phyloP scores from a whole-genome alignment of 1,140 invertebrate genomes.

The Hylyphantes graminicola region DNA sequence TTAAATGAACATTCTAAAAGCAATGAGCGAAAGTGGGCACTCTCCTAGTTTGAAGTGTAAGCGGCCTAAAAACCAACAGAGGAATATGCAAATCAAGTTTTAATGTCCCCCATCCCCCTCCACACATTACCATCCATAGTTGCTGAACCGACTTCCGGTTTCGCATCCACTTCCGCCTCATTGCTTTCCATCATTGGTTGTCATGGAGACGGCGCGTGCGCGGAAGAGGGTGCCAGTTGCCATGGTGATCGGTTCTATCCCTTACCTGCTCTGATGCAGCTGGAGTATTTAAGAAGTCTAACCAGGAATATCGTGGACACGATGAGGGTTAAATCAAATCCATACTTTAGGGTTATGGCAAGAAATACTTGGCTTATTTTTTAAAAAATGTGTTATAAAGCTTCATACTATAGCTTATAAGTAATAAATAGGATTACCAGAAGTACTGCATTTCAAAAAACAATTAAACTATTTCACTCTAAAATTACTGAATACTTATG shows the following conservation, averaged over 20 bases:
- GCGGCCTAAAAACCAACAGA: neutral
- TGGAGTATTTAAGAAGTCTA: too few species aligned
- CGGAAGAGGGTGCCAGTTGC: conserved; percentile 2
- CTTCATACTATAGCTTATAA: too few species aligned
- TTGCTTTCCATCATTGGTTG: conserved; percentile 49
- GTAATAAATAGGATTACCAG: too few species aligned
- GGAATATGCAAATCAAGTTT: conserved; percentile 55
- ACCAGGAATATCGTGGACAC: neutral
- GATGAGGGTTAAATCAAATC: neutral
- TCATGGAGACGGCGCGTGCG: conserved; percentile 27
- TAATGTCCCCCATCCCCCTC: conserved; percentile 38
- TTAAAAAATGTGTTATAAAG: too few species aligned
- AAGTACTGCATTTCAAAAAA: too few species aligned
- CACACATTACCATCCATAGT: conserved; percentile 36
- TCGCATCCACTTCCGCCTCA: conserved; percentile 57
- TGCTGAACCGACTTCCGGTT: conserved; percentile 55
- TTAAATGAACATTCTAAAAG: too few species aligned
- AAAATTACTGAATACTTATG: too few species aligned
- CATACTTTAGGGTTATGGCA: too few species aligned
- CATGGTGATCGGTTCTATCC: conserved; percentile 23
- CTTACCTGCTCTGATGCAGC: conserved; percentile 10
- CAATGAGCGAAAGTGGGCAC: too few species aligned
- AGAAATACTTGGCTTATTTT: too few species aligned
- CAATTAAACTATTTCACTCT: too few species aligned
- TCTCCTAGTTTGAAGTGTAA: neutral